Percentiles rank a stretch among this genome's conserved stretches.
Evolutionary conservation across 2,113 vertebrate species (phyloP).

Genomic region (Seriola dumerili): DNA sequence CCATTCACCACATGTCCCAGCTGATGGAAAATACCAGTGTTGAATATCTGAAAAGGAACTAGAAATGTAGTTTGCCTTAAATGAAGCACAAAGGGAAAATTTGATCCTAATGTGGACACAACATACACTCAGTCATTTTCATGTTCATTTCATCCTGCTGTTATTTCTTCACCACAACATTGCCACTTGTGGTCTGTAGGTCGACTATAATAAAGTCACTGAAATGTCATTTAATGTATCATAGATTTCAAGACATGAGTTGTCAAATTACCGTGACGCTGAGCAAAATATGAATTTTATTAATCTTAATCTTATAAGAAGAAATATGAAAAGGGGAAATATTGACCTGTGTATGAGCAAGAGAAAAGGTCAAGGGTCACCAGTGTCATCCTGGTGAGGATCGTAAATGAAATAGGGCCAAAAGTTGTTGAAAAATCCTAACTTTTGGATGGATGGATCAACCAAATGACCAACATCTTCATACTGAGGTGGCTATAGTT

Average conservation of each 20-base stretch:
- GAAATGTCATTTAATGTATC: background rate
- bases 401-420: background rate
- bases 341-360: background rate
- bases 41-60: background rate
- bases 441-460: background rate
- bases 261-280: background rate
- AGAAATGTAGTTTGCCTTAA: background rate
- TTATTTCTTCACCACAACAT: background rate
- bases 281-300: background rate
- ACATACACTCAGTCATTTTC: background rate
- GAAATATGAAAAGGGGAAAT: background rate
- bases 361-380: slow-evolving; percentile 1
- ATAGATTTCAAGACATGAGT: background rate
- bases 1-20: background rate
- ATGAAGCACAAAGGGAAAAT: background rate
- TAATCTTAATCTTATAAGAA: too few relatives aligned
- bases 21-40: background rate
- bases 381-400: background rate
- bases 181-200: background rate
- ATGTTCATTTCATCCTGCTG: background rate
- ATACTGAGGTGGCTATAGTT: background rate
- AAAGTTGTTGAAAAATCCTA: background rate
- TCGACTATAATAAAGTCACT: background rate
- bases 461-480: background rate
- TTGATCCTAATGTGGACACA: background rate